These are phyloP conservation scores for Hepsetus odoe DNA, from an alignment of 2,113 vertebrate species.

Conservation along the genomic window DNA sequence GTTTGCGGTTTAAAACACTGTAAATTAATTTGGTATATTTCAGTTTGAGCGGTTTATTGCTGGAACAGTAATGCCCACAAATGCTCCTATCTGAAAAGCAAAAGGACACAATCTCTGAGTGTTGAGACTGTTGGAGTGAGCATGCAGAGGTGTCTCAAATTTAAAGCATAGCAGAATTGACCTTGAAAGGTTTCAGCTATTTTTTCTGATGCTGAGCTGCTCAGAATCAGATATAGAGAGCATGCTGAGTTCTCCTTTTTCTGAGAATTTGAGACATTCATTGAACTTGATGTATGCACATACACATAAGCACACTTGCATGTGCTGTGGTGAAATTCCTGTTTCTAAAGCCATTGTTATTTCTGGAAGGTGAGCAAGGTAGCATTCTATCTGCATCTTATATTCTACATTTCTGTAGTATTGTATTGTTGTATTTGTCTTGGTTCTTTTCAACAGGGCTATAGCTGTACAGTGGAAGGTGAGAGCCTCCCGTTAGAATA, in stretches of 20 bases:
- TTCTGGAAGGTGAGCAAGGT: background rate
- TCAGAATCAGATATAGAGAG: background rate
- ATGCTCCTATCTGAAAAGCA: too few species aligned
- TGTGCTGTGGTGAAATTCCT: too few species aligned
- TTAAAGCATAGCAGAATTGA: background rate
- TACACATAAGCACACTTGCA: too few species aligned
- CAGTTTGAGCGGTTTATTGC: background rate
- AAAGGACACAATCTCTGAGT: background rate
- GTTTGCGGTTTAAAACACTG: too few species aligned
- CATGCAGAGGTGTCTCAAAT: background rate
- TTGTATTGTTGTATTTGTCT: background rate
- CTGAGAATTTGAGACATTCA: background rate
- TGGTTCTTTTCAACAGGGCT: constrained; percentile 14
- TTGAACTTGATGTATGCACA: too few species aligned
- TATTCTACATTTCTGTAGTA: background rate
- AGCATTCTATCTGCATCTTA: background rate
- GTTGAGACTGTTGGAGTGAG: background rate
- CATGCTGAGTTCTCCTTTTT: background rate
- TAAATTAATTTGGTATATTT: too few species aligned
- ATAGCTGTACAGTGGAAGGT: background rate
- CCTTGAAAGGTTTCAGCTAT: background rate
- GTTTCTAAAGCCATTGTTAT: background rate
- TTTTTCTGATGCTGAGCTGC: background rate
- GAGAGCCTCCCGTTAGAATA: constrained; percentile 14
- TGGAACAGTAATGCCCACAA: background rate